Evolutionary conservation across 1,140 invertebrate genomes (phyloP), one percentile per base, ranked within the genome.

Genomic region (Sitophilus oryzae): DNA sequence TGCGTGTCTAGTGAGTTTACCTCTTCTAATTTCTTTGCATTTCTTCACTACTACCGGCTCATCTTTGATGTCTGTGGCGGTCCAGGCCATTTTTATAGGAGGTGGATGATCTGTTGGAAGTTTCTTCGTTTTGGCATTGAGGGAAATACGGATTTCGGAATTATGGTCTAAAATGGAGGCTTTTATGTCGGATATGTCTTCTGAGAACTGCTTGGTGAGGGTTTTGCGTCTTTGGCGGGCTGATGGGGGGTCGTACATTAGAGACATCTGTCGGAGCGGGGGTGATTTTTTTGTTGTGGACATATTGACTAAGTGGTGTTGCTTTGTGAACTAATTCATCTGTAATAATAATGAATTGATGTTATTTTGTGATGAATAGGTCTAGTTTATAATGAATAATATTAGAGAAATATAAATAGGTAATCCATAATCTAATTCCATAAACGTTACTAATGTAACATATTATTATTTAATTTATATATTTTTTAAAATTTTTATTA

Each of bases 131-230:
- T 63, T 67, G 10, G 40, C 47, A 47, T 60, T 60, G 9, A 66
- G 10, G 1, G 58, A 60, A 20, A 65, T 56, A 38, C 55, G 49
- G 8, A 64, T 56, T 11, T 55, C 56, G 11, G 22, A 15, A 11
- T 48, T 35, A 22, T 42, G 46, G 14, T 60, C 47, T 6, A 52
- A 37, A 52, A 50, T 53, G 21, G 52, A 48, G 10, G 60, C 57
- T 11, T 57, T 60, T 10, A 41, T 47, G 18, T 66, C 63, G 9
- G 56, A 15, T 14, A 65, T 35, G 41, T 71, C 68, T 46, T 65
- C 63, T 8, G 66, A 69, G 18, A 63, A 60, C 56, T 69, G 67
- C 47, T 70, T 71, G 30, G 56, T 68, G 10, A 69, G 42, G 8
- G 30, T 54, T n/a, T 59, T 53, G 18, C 61, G 59, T 34, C 52